Base-by-base conservation (phyloP, 2,888 invertebrate species). In the Heteropelma amictum region DNA sequence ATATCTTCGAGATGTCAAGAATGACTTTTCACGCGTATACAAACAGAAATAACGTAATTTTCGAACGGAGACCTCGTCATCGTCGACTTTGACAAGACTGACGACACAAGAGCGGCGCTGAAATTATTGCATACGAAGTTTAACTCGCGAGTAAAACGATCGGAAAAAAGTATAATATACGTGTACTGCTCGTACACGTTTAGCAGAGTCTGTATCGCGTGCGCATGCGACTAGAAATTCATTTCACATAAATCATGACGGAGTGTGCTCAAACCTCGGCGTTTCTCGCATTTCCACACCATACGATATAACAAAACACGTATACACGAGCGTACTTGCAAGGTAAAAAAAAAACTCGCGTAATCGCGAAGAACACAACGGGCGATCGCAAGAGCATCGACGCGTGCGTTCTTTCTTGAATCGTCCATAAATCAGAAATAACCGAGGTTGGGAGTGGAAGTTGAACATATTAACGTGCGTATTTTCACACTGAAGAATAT, bases 401-500 rank as follows among this genome's bases (percentile, higher is more conserved):
- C 45, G 54, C 51, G 33, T 71, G n/a, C 60, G 63, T 45, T 42
- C 40, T 47, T 53, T 61, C 65, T 51, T 69, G 69, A 71, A 76
- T 72, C 65, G 71, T 71, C 75, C 76, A 76, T 78, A 79, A 80
- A 80, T 80, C 80, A 79, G 63, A 40, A 61, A 51, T 63, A 73
- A 71, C 56, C 56, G 64, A 14, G 51, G 42, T 63, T 33, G 14
- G 49, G 40, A 56, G 63, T 42, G 51, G 68, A 61, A 80, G 78
- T 72, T 77, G 80, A n/a, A n/a, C 80, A 75, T 77, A 79, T 79
- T 81, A 79, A 67, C 81, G 63, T 77, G 71, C 64, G 75, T 75
- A 79, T 79, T 78, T 78, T 75, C 76, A 72, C 33, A 68, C 38
- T 53, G 54, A 23, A 35, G 47, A 47, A 47, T 47, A 2, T 12